phyloP scores from a whole-genome alignment of 92 coral and sea anemone species.

The Umimayanthus kanabou region DNA sequence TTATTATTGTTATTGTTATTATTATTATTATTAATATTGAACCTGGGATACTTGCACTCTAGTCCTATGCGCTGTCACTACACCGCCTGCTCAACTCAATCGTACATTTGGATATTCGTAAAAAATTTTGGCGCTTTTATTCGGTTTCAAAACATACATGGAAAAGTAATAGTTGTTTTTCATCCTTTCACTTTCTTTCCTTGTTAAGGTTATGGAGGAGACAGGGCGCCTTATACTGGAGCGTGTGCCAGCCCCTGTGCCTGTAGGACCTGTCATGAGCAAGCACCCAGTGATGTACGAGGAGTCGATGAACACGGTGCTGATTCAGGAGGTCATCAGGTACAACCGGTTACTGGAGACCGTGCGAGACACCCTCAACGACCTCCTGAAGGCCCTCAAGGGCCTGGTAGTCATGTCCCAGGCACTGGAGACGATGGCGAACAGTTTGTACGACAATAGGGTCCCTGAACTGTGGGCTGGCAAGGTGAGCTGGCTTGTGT shows the following conservation, averaged over 20 bases:
- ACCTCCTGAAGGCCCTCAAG: slow-evolving; percentile 94
- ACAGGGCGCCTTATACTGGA: slow-evolving; percentile 90
- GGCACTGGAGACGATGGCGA: slow-evolving; percentile 97
- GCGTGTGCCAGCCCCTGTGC: slow-evolving; percentile 86
- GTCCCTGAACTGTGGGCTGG: slow-evolving; percentile 99
- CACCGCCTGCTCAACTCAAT: too few relatives aligned
- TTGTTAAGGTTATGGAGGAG: slow-evolving; percentile 89
- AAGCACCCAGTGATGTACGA: slow-evolving; percentile 97
- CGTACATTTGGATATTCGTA: too few relatives aligned
- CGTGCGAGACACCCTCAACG: slow-evolving; percentile 87
- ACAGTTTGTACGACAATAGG: slow-evolving; percentile 86
- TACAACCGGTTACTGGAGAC: slow-evolving; percentile 85
- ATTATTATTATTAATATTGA: too few relatives aligned
- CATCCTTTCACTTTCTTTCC: background rate
- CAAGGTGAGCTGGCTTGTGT: slow-evolving; percentile 63
- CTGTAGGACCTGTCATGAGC: slow-evolving; percentile 88
- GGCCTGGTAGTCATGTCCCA: slow-evolving; percentile 99
- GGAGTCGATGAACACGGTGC: slow-evolving; percentile 98
- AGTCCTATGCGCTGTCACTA: too few relatives aligned
- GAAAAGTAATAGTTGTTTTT: background rate
- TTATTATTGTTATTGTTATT: too few relatives aligned
- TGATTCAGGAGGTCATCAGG: slow-evolving; percentile 95
- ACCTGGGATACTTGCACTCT: too few relatives aligned
- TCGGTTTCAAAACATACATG: background rate
- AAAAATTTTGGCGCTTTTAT: too few relatives aligned